Evolutionary conservation across 2,113 vertebrate species (phyloP), one percentile per base, ranked within the genome.

Genomic region (Microcebus jonahi): DNA sequence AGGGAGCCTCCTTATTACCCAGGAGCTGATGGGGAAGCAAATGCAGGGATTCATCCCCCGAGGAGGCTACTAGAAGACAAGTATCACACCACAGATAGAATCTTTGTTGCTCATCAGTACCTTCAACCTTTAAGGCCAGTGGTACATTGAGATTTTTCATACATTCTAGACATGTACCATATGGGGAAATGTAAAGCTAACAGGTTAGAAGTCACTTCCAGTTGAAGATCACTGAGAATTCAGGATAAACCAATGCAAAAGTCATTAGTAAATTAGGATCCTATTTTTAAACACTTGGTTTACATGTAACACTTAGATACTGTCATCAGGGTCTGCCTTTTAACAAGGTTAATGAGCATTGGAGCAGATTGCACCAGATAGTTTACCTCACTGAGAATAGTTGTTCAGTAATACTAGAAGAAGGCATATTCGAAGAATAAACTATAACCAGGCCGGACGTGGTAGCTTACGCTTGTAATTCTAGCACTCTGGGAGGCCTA

Each of bases 381-480:
- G 39, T 42, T 57, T 70, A 29, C 27, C 53, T 88, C 29, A 13
- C 57, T 81, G 50, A 90, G 68, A 91, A 39, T 6, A 21, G 7
- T 76, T 48, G 10, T 63, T 94, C 61, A 34, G 0, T 61, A 25
- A 59, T 42, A 20, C 31, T 10, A 34, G 27, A 11, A 53, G 25
- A n/a, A 97, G 63, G 83, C 67, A 80, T 63, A 71, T 91, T 95
- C 85, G 90, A 63, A 63, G 50, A 90, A 76, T 48, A 59, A 92
- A 94, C 75, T 77, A 53, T 75, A 97, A 91, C 93, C 88, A 42
- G 9, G 53, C 53, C 17, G 17, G 53, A 17, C 53, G 1, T 5
- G 6, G 17, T 18, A 17, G 53, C 53, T 55, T 6, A 55, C 6
- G 17, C 53, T 17, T 55, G 53, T 55, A 55, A 55, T 55, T 17